Evolutionary conservation across 2,888 invertebrate species (phyloP).

Genomic region (Lordiphosa andalusiaca): DNA sequence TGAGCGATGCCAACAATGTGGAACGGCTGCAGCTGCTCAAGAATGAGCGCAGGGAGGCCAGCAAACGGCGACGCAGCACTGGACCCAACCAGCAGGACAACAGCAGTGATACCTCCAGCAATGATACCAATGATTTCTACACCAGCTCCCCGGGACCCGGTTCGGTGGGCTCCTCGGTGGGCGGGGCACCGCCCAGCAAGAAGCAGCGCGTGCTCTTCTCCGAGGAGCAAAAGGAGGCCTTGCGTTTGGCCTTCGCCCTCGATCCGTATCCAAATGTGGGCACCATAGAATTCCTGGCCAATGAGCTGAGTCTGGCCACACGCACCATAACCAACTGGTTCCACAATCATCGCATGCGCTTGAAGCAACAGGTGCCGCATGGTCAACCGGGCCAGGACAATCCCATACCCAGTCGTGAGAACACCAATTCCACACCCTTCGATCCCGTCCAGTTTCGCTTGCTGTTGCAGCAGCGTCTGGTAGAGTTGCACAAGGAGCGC

Average conservation of each 20-base stretch:
- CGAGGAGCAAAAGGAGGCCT: slow-evolving; percentile 98
- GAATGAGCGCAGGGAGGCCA: slow-evolving; percentile 94
- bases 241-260: slow-evolving; percentile 94
- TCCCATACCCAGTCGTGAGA: slow-evolving; percentile 87
- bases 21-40: slow-evolving; percentile 95
- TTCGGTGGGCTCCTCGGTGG: slow-evolving; percentile 80
- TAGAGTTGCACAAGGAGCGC: slow-evolving; percentile 92
- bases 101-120: slow-evolving; percentile 92
- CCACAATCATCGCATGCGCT: slow-evolving; percentile 99
- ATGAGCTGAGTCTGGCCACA: slow-evolving; percentile 93
- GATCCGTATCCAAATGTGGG: slow-evolving; percentile 99
- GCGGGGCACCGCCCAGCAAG: slow-evolving; percentile 91
- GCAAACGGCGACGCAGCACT: slow-evolving; percentile 92
- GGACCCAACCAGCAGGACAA: slow-evolving; percentile 91
- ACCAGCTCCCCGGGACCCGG: slow-evolving; percentile 90
- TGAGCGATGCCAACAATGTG: slow-evolving; percentile 96
- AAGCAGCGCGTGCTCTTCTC: slow-evolving; percentile 98
- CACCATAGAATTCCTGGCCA: slow-evolving; percentile 96
- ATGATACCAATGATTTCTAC: slow-evolving; percentile 93
- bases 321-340: slow-evolving; percentile 99
- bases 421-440: slow-evolving; percentile 87
- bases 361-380: slow-evolving; percentile 94
- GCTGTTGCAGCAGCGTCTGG: slow-evolving; percentile 91
- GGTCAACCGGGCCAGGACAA: slow-evolving; percentile 84
- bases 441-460: slow-evolving; percentile 95